Evolutionary conservation across 23 tunicate genomes (phyloP).

Genomic region (Halocynthia roretzi): DNA sequence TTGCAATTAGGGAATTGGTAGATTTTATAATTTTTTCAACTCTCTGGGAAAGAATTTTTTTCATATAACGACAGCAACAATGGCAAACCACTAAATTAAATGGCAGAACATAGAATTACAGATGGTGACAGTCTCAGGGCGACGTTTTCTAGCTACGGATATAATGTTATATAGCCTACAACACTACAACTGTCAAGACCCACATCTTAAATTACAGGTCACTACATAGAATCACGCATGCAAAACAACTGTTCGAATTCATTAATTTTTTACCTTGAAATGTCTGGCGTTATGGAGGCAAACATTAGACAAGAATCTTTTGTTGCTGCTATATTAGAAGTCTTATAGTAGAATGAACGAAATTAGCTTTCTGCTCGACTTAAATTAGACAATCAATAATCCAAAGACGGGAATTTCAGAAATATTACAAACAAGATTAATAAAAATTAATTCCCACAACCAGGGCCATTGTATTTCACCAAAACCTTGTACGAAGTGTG

Average conservation of each 20-base stretch:
- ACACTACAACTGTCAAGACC: constrained; percentile 2
- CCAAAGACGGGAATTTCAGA: too few species aligned
- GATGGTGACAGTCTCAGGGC: neutral
- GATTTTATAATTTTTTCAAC: neutral
- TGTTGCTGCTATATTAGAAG: neutral
- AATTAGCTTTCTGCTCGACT: too few species aligned
- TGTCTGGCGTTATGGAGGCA: neutral
- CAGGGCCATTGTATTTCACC: too few species aligned
- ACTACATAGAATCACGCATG: neutral
- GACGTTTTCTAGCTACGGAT: too few species aligned
- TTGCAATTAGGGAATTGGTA: neutral
- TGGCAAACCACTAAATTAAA: constrained; percentile 12
- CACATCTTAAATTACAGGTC: neutral
- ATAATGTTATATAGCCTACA: too few species aligned
- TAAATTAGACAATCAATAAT: too few species aligned
- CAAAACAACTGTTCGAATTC: neutral
- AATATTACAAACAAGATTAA: too few species aligned
- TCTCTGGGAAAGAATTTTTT: constrained; percentile 13
- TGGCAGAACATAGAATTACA: constrained; percentile 2
- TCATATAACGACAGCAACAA: constrained; percentile 27
- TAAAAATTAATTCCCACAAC: too few species aligned
- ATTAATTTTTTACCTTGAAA: too few species aligned
- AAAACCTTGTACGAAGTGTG: too few species aligned
- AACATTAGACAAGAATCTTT: neutral
- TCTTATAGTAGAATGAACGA: too few species aligned